These are phyloP conservation scores for Euborellia annulipes DNA, from an alignment of 1,140 invertebrate genomes.

Conservation along the genomic window DNA sequence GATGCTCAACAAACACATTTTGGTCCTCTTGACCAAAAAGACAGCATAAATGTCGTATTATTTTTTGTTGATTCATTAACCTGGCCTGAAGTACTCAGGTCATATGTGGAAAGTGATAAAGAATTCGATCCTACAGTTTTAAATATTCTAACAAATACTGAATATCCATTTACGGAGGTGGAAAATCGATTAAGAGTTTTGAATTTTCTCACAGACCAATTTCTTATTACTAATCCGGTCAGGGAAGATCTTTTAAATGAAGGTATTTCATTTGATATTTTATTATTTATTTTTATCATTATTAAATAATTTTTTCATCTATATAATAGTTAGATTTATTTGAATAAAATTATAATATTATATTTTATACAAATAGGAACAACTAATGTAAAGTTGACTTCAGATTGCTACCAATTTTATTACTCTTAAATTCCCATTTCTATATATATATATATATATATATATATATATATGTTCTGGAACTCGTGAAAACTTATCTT, in stretches of 20 bases:
- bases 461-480: too few species aligned
- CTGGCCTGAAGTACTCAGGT: conserved; percentile 80
- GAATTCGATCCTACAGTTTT: conserved; percentile 56
- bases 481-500: too few species aligned
- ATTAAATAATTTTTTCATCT: conserved; percentile 9
- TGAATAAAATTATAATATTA: neutral
- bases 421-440: too few species aligned
- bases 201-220: conserved; percentile 83
- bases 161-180: conserved; percentile 78
- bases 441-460: too few species aligned
- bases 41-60: conserved; percentile 83
- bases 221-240: conserved; percentile 82
- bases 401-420: too few species aligned
- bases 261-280: conserved; percentile 37
- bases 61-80: conserved; percentile 87
- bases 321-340: conserved; percentile 21
- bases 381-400: too few species aligned
- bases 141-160: conserved; percentile 46
- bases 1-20: conserved; percentile 89
- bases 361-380: neutral
- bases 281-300: too few species aligned
- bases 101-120: conserved; percentile 78
- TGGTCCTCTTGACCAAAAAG: conserved; percentile 89
- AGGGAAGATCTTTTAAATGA: conserved; percentile 86
- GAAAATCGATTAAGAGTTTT: conserved; percentile 73